Percentiles rank a stretch among this genome's conserved stretches.
phyloP scores from a whole-genome alignment of 2,888 invertebrate species.

The Rotaria socialis region DNA sequence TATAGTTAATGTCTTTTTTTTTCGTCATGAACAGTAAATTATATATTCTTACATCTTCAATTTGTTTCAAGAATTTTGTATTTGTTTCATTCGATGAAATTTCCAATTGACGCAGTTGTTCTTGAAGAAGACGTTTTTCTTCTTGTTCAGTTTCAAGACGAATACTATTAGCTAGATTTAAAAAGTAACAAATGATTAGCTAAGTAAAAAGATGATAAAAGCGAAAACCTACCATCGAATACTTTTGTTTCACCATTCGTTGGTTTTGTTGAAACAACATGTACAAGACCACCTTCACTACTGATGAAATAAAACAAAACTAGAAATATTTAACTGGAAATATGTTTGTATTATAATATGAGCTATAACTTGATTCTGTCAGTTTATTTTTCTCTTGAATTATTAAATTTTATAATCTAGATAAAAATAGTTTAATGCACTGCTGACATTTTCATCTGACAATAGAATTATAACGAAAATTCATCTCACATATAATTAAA shows the following conservation, averaged over 20 bases:
- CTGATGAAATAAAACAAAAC: neutral
- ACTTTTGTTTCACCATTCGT: neutral
- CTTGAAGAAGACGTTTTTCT: slow-evolving; percentile 57
- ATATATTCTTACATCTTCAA: slow-evolving; percentile 53
- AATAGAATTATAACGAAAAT: too few relatives aligned
- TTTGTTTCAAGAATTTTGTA: slow-evolving; percentile 48
- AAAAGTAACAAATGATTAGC: neutral
- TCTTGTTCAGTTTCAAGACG: slow-evolving; percentile 56
- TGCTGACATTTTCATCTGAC: too few relatives aligned
- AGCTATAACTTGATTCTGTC: too few relatives aligned
- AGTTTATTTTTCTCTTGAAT: too few relatives aligned
- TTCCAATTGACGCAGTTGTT: slow-evolving; percentile 51
- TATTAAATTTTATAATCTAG: too few relatives aligned
- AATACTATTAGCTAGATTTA: slow-evolving; percentile 54
- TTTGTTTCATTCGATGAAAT: slow-evolving; percentile 47
- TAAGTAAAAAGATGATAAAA: neutral
- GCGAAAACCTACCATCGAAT: neutral
- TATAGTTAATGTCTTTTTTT: slow-evolving; percentile 51
- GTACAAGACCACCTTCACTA: neutral
- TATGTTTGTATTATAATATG: too few relatives aligned
- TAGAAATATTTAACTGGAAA: too few relatives aligned
- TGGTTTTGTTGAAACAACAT: neutral
- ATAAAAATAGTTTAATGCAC: too few relatives aligned
- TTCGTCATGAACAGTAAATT: slow-evolving; percentile 57
- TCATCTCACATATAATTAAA: too few relatives aligned